Percentiles rank a stretch among this genome's conserved stretches.
phyloP scores from a whole-genome alignment of 2,797 vertebrate species.

The Chloroceryle inda region DNA sequence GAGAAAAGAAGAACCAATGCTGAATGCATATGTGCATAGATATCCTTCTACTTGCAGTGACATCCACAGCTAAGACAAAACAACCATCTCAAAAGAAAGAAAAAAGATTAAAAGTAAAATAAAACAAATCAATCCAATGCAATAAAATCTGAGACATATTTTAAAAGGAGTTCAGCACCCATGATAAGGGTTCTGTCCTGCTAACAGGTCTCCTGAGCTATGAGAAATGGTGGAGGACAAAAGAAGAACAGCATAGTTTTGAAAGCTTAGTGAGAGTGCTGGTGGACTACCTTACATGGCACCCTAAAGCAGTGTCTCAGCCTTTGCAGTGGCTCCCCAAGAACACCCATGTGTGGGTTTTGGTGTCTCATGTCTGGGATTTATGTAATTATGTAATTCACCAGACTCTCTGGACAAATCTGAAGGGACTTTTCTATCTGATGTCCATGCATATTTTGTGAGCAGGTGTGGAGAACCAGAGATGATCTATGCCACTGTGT shows the following conservation, averaged over 20 bases:
- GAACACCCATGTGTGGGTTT: background rate
- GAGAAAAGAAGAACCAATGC: background rate
- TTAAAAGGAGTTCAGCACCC: background rate
- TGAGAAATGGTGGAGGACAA: background rate
- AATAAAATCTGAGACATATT: background rate
- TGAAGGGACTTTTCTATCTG: background rate
- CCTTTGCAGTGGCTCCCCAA: background rate
- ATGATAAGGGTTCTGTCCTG: background rate
- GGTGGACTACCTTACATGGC: background rate
- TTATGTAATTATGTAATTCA: background rate
- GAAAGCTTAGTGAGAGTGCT: background rate
- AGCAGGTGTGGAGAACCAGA: background rate
- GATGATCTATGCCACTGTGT: background rate
- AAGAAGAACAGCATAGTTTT: background rate
- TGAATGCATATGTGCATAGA: background rate
- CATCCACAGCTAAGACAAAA: background rate
- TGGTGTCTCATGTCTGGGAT: background rate
- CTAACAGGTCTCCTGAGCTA: background rate
- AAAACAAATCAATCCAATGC: background rate
- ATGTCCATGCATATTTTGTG: background rate
- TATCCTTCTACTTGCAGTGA: background rate
- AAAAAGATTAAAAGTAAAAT: background rate
- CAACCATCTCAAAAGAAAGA: background rate
- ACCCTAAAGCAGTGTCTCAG: background rate
- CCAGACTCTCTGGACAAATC: background rate